phyloP scores from a whole-genome alignment of 2,797 vertebrate genomes.

The Darevskia mixta region DNA sequence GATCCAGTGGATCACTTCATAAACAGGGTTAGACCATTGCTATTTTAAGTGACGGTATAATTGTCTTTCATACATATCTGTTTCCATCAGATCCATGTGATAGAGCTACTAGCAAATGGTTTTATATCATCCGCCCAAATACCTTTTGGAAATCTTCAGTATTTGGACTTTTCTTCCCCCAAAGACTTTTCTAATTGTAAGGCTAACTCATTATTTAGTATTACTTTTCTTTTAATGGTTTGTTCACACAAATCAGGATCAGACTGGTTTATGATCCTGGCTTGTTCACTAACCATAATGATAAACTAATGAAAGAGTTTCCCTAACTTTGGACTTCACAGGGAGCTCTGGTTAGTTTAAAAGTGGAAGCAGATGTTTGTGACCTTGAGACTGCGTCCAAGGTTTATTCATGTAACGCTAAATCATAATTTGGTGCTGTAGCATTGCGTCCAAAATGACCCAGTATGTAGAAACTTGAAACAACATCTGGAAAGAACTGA shows the following conservation, averaged over 20 bases:
- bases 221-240: not conserved
- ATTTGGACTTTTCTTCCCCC: not conserved
- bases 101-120: not conserved
- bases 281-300: not conserved
- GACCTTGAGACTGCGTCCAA: not conserved
- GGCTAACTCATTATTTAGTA: not conserved
- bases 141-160: not conserved
- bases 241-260: not conserved
- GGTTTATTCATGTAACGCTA: not conserved
- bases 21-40: constrained; percentile 21
- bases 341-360: not conserved
- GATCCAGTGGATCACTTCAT: not conserved
- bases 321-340: not conserved
- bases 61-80: constrained; percentile 11
- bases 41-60: not conserved
- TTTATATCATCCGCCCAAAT: constrained; percentile 7
- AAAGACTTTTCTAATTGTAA: not conserved
- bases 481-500: not conserved
- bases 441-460: not conserved
- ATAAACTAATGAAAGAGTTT: not conserved
- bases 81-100: not conserved
- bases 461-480: not conserved
- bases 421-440: not conserved
- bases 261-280: not conserved
- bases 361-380: not conserved